Base-by-base conservation (phyloP, 2,113 vertebrate genomes). In the Pitta sordida region DNA sequence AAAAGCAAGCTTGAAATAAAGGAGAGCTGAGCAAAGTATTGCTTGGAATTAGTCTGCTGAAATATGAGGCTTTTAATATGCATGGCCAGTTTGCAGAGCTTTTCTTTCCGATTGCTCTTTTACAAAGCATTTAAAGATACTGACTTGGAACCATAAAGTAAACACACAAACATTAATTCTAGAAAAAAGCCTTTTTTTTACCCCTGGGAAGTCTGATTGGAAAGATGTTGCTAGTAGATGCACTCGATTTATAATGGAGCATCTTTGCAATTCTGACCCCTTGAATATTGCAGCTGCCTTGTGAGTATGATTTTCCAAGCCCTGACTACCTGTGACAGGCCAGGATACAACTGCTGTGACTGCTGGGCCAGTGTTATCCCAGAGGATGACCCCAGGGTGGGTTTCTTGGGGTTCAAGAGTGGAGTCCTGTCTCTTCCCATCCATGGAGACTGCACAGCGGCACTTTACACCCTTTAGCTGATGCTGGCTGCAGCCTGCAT, bases 71-170 rank as follows among this genome's bases (percentile, higher is more conserved):
- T 93, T 91, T 88, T 92, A 71, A 83, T 75, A 88, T 46, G 69
- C 69, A 75, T 34, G 49, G 32, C 49, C 46, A n/a, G 69, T 79
- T 81, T 86, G 91, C 56, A 92, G 34, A 86, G 56, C 59, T 78
- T 88, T 92, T 75, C 56, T 83, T 82, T 84, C 44, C 69, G 8
- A 2, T 23, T 91, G 52, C 73, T 94, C 48, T 94, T 94, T 86
- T 92, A 69, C 83, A 91, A 88, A 90, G 52, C 56, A 92, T 90
- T 93, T 93, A 69, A 90, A 93, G 26, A 34, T 73, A 88, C 46
- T 81, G 80, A 64, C 83, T 88, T 90, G 64, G 60, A 93, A 96
- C 49, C 52, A 59, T 48, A 94, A 91, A 74, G 83, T n/a, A 80
- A 90, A 69, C 26, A 52, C 36, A 37, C 37, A 56, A 83, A 76